Evolutionary conservation across 2,888 invertebrate species (phyloP), one percentile per base, ranked within the genome.

Genomic region (Chymomyza caudatula): DNA sequence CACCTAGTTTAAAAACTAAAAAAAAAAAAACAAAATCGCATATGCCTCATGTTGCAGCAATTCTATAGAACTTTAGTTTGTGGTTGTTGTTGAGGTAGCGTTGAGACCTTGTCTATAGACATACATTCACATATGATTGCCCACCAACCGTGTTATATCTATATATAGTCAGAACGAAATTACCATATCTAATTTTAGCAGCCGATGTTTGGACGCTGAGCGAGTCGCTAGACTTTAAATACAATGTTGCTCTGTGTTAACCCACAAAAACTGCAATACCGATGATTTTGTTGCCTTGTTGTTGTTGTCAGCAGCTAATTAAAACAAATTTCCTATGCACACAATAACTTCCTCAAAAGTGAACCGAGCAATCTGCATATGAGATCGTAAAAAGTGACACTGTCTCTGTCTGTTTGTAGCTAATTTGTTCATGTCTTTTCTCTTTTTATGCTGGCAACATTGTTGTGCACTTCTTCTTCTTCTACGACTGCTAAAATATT

Each of bases 281-380:
- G 2, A 4, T 63, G 43, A 47, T 55, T 29, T 17, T 59, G 60
- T 56, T 67, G 60, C 17, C 51, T 65, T 71, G 42, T 69, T 67
- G 72, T 67, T 77, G 77, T 83, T 85, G 82, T 81, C 81, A 81
- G 79, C 81, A 85, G 85, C 82, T 85, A 82, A 82, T 82, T 82
- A 82, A 82, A 82, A 84, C 69, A 72, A 74, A 84, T 84, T 84
- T 81, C 74, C 81, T 84, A 19, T 19, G 54, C 43, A 42, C 8
- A 19, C 5, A 19, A 20, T 42, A 17, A 86, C 80, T 81, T 81
- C 86, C 80, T 81, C 86, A 55, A 63, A 65, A 60, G 53, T 23
- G 17, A 56, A 76, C 51, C 17, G 51, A 20, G 51, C n/a, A 71
- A 80, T 81, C 73, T 79, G 78, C 84, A 77, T 84, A 75, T 67